These are phyloP conservation scores for Palaemon carinicauda DNA, from an alignment of 1,140 invertebrate genomes.

Conservation along the genomic window DNA sequence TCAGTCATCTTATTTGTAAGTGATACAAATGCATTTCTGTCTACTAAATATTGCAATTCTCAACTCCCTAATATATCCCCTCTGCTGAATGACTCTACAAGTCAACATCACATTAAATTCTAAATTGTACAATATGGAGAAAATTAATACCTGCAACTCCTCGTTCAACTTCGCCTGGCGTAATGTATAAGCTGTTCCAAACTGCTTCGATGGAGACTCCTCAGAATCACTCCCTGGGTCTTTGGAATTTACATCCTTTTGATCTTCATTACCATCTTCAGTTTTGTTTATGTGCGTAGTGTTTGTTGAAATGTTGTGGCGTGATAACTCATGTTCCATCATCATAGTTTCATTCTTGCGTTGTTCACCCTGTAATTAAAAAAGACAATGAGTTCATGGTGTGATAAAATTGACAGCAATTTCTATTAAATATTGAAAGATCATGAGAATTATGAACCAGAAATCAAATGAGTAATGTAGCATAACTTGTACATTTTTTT, in stretches of 20 bases:
- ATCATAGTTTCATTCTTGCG: slow-evolving; percentile 52
- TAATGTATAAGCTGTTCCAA: slow-evolving; percentile 73
- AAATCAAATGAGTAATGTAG: too few species aligned
- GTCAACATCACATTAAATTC: not conserved
- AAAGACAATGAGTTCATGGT: not conserved
- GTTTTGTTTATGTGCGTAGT: not conserved
- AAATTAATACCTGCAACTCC: slow-evolving; percentile 61
- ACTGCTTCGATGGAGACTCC: slow-evolving; percentile 66
- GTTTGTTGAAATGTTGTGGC: slow-evolving; percentile 47
- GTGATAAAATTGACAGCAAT: not conserved
- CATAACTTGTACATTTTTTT: too few species aligned
- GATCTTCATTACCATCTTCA: slow-evolving; percentile 56
- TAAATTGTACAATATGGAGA: not conserved
- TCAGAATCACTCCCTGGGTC: not conserved
- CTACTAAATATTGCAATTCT: too few species aligned
- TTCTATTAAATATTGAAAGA: not conserved
- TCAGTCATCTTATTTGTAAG: too few species aligned
- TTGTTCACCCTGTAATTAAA: slow-evolving; percentile 40
- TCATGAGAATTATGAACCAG: too few species aligned
- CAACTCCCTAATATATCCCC: too few species aligned
- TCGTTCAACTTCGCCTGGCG: slow-evolving; percentile 68
- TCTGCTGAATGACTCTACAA: too few species aligned
- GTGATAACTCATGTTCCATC: slow-evolving; percentile 57
- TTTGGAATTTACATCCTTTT: too few species aligned
- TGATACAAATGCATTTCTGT: too few species aligned